Evolutionary conservation across 2,113 vertebrate species (phyloP).

Genomic region (Vidua macroura): DNA sequence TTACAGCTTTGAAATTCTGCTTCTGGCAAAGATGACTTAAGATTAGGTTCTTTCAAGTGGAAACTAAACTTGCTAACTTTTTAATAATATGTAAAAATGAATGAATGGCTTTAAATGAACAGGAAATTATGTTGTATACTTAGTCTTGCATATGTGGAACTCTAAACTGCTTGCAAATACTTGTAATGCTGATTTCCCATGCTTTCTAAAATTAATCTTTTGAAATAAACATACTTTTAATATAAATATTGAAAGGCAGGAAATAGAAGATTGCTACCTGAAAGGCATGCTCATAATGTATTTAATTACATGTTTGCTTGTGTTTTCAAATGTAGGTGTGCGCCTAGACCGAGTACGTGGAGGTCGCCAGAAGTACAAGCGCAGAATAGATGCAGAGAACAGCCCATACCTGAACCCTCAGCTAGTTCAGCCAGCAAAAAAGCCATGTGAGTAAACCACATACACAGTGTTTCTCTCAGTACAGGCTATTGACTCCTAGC

Average conservation of each 20-base stretch:
- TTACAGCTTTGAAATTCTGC: neutral
- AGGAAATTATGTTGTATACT: neutral
- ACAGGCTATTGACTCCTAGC: neutral
- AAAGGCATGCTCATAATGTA: neutral
- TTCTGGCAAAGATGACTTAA: neutral
- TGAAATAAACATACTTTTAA: neutral
- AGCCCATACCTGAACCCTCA: conserved; percentile 99
- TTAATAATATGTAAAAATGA: neutral
- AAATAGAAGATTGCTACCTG: neutral
- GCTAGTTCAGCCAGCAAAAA: conserved; percentile 96
- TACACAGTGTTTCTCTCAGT: neutral
- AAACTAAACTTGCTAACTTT: neutral
- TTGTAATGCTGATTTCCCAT: neutral
- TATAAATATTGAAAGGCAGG: neutral
- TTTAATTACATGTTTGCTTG: conserved; percentile 32
- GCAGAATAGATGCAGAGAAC: conserved; percentile 99
- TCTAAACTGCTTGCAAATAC: neutral
- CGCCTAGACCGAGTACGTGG: conserved; percentile 98
- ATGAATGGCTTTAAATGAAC: neutral
- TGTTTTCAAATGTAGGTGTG: conserved; percentile 82
- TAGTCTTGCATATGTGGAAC: neutral
- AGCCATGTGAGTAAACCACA: conserved; percentile 91
- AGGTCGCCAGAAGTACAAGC: conserved; percentile 99
- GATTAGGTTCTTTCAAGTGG: neutral
- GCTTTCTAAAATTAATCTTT: conserved; percentile 1